phyloP scores from a whole-genome alignment of 2,888 invertebrate species.

The Diogma glabrata region DNA sequence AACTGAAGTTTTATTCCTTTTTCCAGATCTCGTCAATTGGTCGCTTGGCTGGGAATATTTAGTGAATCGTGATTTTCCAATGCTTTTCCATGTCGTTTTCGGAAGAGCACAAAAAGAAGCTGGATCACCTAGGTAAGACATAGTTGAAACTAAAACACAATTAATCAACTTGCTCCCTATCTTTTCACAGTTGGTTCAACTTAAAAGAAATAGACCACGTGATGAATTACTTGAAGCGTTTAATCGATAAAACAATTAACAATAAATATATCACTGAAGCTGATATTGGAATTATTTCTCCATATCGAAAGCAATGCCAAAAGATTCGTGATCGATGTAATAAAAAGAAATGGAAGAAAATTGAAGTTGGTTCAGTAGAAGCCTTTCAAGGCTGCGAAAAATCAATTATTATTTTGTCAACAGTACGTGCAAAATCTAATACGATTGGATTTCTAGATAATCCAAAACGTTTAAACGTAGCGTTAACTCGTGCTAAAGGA shows the following conservation, averaged over 20 bases:
- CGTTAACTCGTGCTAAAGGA: conserved; percentile 48
- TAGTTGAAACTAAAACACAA: not conserved
- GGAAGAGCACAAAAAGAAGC: conserved; percentile 43
- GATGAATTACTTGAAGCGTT: conserved; percentile 42
- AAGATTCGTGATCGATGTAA: conserved; percentile 32
- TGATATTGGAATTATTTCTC: conserved; percentile 49
- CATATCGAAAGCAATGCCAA: conserved; percentile 39
- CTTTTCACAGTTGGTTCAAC: conserved; percentile 42
- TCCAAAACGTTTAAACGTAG: conserved; percentile 47
- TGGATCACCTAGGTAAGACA: conserved; percentile 38
- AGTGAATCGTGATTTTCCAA: conserved; percentile 38
- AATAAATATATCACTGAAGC: conserved; percentile 34
- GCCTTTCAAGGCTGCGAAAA: conserved; percentile 81
- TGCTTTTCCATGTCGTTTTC: conserved; percentile 47
- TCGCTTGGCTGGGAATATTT: conserved; percentile 35
- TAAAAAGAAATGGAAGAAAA: conserved; percentile 28
- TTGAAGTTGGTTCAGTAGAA: conserved; percentile 74
- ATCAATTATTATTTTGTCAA: conserved; percentile 66
- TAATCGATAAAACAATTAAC: conserved; percentile 37
- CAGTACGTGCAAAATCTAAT: conserved; percentile 50
- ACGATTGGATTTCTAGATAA: conserved; percentile 28
- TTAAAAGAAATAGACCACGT: conserved; percentile 45
- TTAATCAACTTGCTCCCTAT: not conserved
- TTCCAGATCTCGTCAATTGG: conserved; percentile 15
- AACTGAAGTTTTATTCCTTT: not conserved